Conservation (phyloP, 2,113 vertebrate species). For the Sphaerodactylus townsendi region DNA sequence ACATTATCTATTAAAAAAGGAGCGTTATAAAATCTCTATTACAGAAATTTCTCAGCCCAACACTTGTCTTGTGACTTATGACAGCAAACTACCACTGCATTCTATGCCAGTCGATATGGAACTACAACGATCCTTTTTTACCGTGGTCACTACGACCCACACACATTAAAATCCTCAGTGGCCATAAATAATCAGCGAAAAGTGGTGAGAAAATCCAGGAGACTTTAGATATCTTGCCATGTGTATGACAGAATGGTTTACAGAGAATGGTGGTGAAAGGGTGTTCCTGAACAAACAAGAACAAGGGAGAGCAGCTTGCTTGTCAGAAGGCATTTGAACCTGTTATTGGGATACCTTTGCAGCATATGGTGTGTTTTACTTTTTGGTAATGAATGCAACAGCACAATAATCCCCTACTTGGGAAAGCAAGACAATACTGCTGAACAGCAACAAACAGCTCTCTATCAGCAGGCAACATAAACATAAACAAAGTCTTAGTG, state of each 20-base stretch:
- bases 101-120: background rate
- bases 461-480: background rate
- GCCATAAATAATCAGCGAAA: background rate
- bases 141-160: background rate
- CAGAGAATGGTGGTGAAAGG: background rate
- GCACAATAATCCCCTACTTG: background rate
- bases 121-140: background rate
- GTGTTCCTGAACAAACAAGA: background rate
- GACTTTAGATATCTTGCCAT: background rate
- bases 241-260: background rate
- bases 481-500: background rate
- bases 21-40: background rate
- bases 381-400: background rate
- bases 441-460: background rate
- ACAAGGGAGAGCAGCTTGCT: background rate
- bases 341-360: background rate
- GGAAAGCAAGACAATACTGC: background rate
- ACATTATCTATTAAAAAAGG: background rate
- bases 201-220: background rate
- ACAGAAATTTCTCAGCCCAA: background rate
- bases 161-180: background rate
- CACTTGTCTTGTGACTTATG: constrained; percentile 23
- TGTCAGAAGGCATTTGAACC: background rate
- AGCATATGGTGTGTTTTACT: background rate
- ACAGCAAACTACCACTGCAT: background rate